Conservation (phyloP, 2,888 invertebrate genomes). For the Coecobrya sp. region DNA sequence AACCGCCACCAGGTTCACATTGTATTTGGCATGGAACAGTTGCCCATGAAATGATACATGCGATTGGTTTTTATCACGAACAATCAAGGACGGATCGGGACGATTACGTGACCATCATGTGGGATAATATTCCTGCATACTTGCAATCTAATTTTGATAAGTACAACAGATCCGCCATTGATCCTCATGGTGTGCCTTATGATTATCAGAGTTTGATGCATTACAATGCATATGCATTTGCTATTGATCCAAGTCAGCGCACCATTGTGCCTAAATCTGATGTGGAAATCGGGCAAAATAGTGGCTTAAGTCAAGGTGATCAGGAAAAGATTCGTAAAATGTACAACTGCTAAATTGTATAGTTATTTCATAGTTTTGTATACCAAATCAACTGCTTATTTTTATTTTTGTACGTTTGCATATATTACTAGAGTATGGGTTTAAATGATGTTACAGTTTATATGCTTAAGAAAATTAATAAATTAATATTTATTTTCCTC, state of each 20-base stretch:
- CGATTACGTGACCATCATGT: conserved; percentile 45
- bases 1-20: conserved; percentile 60
- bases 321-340: conserved; percentile 66
- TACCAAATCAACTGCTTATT: background rate
- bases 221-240: conserved; percentile 88
- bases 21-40: conserved; percentile 56
- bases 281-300: conserved; percentile 59
- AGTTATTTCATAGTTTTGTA: background rate
- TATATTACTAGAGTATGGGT: no score
- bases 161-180: background rate
- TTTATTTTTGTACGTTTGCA: no score
- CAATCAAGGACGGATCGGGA: conserved; percentile 53
- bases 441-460: no score
- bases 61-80: conserved; percentile 44
- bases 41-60: conserved; percentile 57
- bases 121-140: conserved; percentile 17
- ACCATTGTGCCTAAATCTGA: conserved; percentile 68
- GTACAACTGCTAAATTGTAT: conserved; percentile 88
- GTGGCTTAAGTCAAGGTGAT: conserved; percentile 63
- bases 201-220: conserved; percentile 88
- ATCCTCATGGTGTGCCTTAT: conserved; percentile 87
- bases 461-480: background rate
- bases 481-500: conserved; percentile 43
- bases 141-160: conserved; percentile 25
- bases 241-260: conserved; percentile 85